Percentiles rank a stretch among this genome's conserved stretches.
phyloP scores from a whole-genome alignment of 64 coral and sea anemone genomes.

The Stichodactyla mertensii region DNA sequence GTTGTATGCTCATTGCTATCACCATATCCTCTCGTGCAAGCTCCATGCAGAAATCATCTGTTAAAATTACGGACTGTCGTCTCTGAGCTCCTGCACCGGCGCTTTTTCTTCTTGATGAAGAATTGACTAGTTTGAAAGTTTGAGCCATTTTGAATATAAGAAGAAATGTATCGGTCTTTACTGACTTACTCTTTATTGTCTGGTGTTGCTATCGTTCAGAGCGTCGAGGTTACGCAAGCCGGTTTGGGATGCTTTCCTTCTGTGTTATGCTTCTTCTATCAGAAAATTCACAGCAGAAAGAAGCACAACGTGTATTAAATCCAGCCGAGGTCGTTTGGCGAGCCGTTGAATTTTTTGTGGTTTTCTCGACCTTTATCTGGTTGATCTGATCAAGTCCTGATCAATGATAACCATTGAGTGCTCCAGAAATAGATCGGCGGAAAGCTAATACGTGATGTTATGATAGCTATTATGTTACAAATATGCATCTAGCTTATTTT shows the following conservation, averaged over 20 bases:
- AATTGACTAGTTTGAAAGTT: not conserved
- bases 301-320: not conserved
- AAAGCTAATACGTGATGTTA: constrained; percentile 14
- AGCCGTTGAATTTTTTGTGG: not conserved
- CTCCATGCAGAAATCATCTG: not conserved
- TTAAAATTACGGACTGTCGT: constrained; percentile 7
- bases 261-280: not conserved
- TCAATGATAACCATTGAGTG: not conserved
- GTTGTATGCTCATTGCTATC: not conserved
- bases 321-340: not conserved
- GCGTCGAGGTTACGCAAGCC: no score
- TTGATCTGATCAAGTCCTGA: not conserved
- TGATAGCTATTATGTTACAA: constrained; percentile 14
- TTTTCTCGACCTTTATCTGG: not conserved
- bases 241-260: no score
- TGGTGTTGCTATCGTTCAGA: not conserved
- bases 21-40: not conserved
- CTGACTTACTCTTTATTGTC: no score
- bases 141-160: not conserved
- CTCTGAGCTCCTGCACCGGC: not conserved
- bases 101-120: not conserved
- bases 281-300: not conserved
- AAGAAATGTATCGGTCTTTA: not conserved
- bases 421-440: not conserved
- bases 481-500: not conserved